Evolutionary conservation across 2,113 vertebrate species (phyloP), one percentile per base, ranked within the genome.

Genomic region (Tetrao urogallus): DNA sequence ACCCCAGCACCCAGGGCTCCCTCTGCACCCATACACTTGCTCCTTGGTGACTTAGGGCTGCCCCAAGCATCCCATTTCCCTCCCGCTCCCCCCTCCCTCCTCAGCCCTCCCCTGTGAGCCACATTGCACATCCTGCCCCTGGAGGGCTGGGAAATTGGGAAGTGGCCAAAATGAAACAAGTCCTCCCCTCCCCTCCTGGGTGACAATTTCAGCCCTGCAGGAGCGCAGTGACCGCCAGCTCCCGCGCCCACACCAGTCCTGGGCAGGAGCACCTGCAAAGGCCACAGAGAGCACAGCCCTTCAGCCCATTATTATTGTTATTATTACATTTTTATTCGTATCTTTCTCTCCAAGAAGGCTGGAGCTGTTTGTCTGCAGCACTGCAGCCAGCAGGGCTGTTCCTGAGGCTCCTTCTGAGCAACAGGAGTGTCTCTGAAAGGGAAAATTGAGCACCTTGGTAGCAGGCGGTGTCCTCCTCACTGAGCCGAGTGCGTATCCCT

Each of bases 161-260:
- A 86, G 6, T 0, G 2, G 94, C 93, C 84, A 83, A 74, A 88
- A 94, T 81, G 80, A 93, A 79, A 94, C 94, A 58, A 90, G 91
- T 95, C 88, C 48, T 47, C 30, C 61, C 58, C 72, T 92, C 72
- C 48, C 72, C 86, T 93, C 90, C 86, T 3, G 79, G 69, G 83
- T 91, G 94, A 84, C 92, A 95, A 91, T 96, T 95, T n/a, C 84
- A 82, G 32, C 4, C 12, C 90, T 1, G 42, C 61, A 2, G 95
- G 90, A 94, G 91, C 48, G 34, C 27, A 1, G 63, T 16, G 85
- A 78, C 64, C 1, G 3, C 5, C 83, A 56, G 77, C 48, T 13
- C 5, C 65, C 60, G 70, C 43, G 8, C 5, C 78, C 81, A 1
- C 32, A 3, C 19, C 0, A 0, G 18, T 34, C 47, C 54, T 11